These are phyloP conservation scores for Tangara arthus DNA, from an alignment of 2,797 vertebrate species.

Conservation along the genomic window DNA sequence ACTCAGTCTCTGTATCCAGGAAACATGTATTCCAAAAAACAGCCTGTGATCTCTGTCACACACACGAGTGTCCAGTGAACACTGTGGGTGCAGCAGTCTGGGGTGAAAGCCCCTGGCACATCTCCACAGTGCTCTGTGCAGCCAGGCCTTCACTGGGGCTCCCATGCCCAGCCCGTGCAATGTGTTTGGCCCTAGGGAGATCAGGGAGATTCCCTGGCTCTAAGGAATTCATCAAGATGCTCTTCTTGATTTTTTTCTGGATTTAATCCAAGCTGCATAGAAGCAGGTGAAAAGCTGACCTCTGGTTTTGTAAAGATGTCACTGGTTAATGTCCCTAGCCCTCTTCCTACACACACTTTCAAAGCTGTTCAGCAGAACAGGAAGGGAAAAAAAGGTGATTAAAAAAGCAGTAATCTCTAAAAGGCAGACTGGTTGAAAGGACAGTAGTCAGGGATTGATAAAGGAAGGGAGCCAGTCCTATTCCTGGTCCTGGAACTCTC, in stretches of 20 bases:
- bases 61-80: neutral
- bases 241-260: neutral
- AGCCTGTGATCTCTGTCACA: neutral
- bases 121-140: fast-evolving
- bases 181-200: neutral
- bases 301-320: neutral
- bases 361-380: neutral
- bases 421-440: neutral
- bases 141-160: neutral
- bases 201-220: neutral
- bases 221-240: neutral
- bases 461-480: neutral
- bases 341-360: neutral
- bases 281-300: neutral
- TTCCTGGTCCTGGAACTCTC: neutral
- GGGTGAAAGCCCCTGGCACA: neutral
- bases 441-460: fast-evolving
- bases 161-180: fast-evolving
- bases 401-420: neutral
- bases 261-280: neutral
- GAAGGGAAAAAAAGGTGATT: neutral
- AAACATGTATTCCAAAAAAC: neutral
- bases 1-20: neutral
- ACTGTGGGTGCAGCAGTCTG: neutral
- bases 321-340: too few species aligned